Base-by-base conservation (phyloP, 35 echinoderm and acorn worm genomes). In the Heliocidaris erythrogramma region DNA sequence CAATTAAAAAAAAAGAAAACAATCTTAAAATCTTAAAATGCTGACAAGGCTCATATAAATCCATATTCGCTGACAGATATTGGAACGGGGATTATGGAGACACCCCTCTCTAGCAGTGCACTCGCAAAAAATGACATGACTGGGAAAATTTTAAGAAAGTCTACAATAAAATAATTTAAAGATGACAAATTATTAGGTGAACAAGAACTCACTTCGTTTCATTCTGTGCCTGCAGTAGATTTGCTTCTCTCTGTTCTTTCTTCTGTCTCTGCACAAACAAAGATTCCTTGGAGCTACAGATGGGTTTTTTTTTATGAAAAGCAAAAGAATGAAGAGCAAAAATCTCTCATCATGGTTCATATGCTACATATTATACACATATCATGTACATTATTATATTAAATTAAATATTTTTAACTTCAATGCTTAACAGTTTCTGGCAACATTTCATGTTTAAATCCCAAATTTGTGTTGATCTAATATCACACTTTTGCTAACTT, bases 171-270 rank as follows among this genome's bases (percentile, higher is more conserved):
- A 1, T 56, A 7, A 56, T 11, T 56, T 56, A 0, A 56, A 56
- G 14, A 56, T 13, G 11, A 56, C 10, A 13, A 56, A 56, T 12
- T 56, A 42, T n/a, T n/a, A n/a, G n/a, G n/a, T n/a, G n/a, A n/a
- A 49, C 18, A 13, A 78, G 47, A 60, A 21, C 94, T 92, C 95
- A 97, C 98, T 95, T 97, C 1, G 98, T 94, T 60, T 99, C 98
- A 32, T 97, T 96, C 87, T 97, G 97, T 56, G 98, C 97, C 61
- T 95, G 94, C 11, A 90, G 91, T 50, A 99, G 85, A 59, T 99
- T 99, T 35, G 93, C 56, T 85, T 99, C 98, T 65, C 98, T 88
- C 27, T 99, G 98, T 60, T 99, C 98, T 94, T 99, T 99, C 94
- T 97, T 99, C 94, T 97, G 94, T 94, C 97, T 93, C 49, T 99